Evolutionary conservation across 2,113 vertebrate genomes (phyloP).

Genomic region (Xenopus borealis): DNA sequence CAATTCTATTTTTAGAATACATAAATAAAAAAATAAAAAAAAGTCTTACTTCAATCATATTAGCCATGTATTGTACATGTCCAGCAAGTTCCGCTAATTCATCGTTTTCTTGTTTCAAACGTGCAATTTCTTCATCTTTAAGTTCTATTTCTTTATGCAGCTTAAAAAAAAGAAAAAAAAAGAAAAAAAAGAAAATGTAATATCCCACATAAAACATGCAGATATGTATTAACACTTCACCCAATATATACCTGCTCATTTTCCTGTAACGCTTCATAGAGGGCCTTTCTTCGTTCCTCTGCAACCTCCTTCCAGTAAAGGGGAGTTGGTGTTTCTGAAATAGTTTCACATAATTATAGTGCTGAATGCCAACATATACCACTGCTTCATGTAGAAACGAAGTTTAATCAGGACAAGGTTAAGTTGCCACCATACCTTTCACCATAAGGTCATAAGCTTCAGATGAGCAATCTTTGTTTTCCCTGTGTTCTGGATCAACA

Average conservation of each 20-base stretch:
- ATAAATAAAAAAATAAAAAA: too few species aligned
- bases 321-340: slow-evolving; percentile 77
- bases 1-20: too few species aligned
- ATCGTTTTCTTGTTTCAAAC: slow-evolving; percentile 80
- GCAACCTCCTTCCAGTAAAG: slow-evolving; percentile 90
- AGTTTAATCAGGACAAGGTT: too few species aligned
- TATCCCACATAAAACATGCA: too few species aligned
- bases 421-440: slow-evolving; percentile 66
- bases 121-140: slow-evolving; percentile 77
- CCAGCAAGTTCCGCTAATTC: slow-evolving; percentile 81
- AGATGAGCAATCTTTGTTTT: slow-evolving; percentile 60
- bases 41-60: slow-evolving; percentile 80
- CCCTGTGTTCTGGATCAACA: slow-evolving; percentile 64
- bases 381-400: too few species aligned
- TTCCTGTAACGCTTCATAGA: slow-evolving; percentile 86
- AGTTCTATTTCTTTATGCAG: slow-evolving; percentile 86
- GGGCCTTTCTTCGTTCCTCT: slow-evolving; percentile 83
- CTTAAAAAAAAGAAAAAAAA: too few species aligned
- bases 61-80: slow-evolving; percentile 84
- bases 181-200: background rate
- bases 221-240: too few species aligned
- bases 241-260: slow-evolving; percentile 82
- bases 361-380: too few species aligned
- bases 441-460: slow-evolving; percentile 83
- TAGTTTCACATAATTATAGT: background rate